These are phyloP conservation scores for Microctenopoma lineatum DNA, from an alignment of 2,797 vertebrate genomes.

Conservation along the genomic window DNA sequence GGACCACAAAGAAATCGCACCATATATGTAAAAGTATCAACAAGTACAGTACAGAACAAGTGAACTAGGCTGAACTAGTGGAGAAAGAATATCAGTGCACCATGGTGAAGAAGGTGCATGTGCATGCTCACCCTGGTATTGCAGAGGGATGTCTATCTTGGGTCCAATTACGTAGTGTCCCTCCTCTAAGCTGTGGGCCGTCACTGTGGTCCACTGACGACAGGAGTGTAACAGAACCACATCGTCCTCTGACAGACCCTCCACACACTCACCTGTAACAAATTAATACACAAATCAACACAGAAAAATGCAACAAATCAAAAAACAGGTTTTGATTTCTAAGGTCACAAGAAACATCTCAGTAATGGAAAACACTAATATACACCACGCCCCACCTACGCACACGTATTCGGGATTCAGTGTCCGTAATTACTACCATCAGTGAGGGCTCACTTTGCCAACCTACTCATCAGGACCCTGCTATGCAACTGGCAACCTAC, in stretches of 20 bases:
- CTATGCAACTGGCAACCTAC: conserved; percentile 64
- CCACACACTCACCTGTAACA: conserved; percentile 90
- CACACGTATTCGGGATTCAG: conserved; percentile 34
- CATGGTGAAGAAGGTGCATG: neutral
- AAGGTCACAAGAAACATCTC: conserved; percentile 10
- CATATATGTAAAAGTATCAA: neutral
- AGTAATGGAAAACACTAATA: conserved; percentile 35
- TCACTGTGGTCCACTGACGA: conserved; percentile 98
- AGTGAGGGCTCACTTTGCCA: conserved; percentile 57
- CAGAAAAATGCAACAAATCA: conserved; percentile 3
- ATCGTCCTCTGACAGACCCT: conserved; percentile 92
- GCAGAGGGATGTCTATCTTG: conserved; percentile 97
- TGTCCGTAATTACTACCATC: conserved; percentile 70
- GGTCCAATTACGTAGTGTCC: conserved; percentile 97
- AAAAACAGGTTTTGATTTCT: conserved; percentile 24
- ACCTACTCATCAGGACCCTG: conserved; percentile 60
- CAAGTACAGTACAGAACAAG: neutral
- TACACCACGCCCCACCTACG: conserved; percentile 10
- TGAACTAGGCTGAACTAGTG: no score
- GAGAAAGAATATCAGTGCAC: neutral
- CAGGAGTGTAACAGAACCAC: conserved; percentile 95
- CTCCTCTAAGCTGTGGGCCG: conserved; percentile 95
- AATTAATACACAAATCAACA: conserved; percentile 34
- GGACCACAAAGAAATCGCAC: neutral
- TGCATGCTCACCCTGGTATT: conserved; percentile 90